Evolutionary conservation across 2,113 vertebrate species (phyloP).

Genomic region (Agapornis roseicollis): DNA sequence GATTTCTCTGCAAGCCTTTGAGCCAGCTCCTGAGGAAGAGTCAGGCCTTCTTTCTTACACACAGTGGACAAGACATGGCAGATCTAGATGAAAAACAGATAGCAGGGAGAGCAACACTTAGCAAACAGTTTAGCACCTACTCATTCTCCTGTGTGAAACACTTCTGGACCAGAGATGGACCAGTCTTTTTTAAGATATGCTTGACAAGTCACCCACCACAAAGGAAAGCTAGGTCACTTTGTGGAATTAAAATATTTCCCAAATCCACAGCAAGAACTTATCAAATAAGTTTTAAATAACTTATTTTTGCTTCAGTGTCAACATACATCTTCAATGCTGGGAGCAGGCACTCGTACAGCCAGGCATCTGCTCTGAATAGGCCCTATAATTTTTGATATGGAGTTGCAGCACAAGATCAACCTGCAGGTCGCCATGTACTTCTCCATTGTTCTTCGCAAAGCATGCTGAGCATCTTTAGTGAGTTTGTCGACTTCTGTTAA

Average conservation of each 20-base stretch:
- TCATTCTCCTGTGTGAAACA: background rate
- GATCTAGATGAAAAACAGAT: constrained; percentile 74
- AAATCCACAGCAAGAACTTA: background rate
- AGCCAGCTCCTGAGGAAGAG: constrained; percentile 88
- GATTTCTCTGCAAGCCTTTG: constrained; percentile 88
- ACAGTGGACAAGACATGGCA: constrained; percentile 86
- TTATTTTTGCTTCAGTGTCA: background rate
- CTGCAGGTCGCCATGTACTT: constrained; percentile 97
- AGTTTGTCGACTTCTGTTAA: constrained; percentile 95
- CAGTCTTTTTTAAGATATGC: background rate
- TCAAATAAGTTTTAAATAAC: background rate
- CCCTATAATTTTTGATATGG: constrained; percentile 94
- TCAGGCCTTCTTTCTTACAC: constrained; percentile 93
- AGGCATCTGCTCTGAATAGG: constrained; percentile 94
- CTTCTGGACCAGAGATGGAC: background rate
- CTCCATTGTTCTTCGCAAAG: constrained; percentile 96
- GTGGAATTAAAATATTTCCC: background rate
- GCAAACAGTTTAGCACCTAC: background rate
- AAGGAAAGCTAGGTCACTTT: background rate
- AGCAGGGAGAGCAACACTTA: background rate
- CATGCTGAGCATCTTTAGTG: constrained; percentile 96
- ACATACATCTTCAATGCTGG: constrained; percentile 88
- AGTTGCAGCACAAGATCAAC: constrained; percentile 92
- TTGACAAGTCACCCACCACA: background rate
- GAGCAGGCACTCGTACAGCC: constrained; percentile 90